Conservation (phyloP, 2,797 vertebrate species). For the Pelodytes ibericus region DNA sequence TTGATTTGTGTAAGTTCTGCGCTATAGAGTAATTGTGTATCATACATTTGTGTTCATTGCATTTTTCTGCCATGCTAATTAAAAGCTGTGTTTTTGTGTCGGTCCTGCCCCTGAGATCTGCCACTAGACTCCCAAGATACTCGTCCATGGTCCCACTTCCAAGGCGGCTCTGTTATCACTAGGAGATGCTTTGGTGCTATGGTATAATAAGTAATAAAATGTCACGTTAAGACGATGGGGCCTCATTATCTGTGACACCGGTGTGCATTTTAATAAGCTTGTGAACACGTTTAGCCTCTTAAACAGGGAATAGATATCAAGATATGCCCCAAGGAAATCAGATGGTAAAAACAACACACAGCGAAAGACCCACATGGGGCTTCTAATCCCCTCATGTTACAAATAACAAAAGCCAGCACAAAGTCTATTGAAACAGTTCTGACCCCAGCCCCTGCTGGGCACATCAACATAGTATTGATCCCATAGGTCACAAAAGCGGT, state of each 20-base stretch:
- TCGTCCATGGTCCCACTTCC: neutral
- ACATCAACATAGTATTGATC: constrained; percentile 15
- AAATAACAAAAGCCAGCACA: constrained; percentile 29
- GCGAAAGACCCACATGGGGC: constrained; percentile 7
- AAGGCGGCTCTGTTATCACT: neutral
- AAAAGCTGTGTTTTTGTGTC: too few relatives aligned
- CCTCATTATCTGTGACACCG: constrained; percentile 12
- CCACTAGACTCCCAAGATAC: neutral
- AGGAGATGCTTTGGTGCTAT: neutral
- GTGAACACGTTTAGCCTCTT: constrained; percentile 30
- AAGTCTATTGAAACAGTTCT: constrained; percentile 8
- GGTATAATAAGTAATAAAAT: neutral
- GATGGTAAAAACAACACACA: constrained; percentile 4
- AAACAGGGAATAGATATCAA: constrained; percentile 2
- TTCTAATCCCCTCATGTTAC: constrained; percentile 33
- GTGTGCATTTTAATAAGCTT: constrained; percentile 36
- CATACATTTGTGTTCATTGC: too few relatives aligned
- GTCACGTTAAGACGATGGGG: neutral
- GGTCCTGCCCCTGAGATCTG: neutral
- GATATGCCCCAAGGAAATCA: constrained; percentile 25
- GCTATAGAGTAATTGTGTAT: too few relatives aligned
- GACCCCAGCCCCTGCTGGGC: constrained; percentile 24
- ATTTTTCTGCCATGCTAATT: too few relatives aligned
- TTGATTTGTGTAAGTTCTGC: too few relatives aligned
- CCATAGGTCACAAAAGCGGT: constrained; percentile 1